Evolutionary conservation across 2,888 invertebrate species (phyloP), one percentile per base, ranked within the genome.

Genomic region (Lottia scabra): DNA sequence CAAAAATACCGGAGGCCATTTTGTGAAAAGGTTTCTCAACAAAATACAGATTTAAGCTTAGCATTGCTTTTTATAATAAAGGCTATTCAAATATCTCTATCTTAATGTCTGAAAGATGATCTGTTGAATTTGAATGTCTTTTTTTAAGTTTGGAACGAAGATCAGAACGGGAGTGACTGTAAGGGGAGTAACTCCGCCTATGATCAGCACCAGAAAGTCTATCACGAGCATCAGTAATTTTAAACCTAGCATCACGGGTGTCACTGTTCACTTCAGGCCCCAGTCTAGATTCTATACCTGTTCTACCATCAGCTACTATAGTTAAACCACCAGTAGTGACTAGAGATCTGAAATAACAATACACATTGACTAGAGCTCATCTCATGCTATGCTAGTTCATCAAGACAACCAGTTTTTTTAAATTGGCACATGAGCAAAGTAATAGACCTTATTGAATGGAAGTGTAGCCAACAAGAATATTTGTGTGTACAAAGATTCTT

Each of bases 291-390:
- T 30, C 27, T 16, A 68, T n/a, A 27, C 68, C 30, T 6, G 26
- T 56, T 56, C 62, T 48, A 3, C 30, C 56, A 56, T 68, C 62
- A 38, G 68, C 62, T 62, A 68, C 43, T 19, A 68, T 62, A 16
- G 56, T 48, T 4, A 68, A 62, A 19, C 56, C 23, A 10, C 63
- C 70, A 30, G 16, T 46, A 12, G 46, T 44, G 27, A 64, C 27
- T 12, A 15, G 26, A 26, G 38, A 64, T 46, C 48, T 70, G 65
- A 43, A 64, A 13, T 2, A 44, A 38, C 8, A 38, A 38, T 8
- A 2, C 38, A 6, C 10, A 30, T 38, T 30, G 30, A 30, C 30
- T 30, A 30, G 30, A 30, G 30, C 30, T 30, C 4, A 30, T 30
- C 30, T 30, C 30, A 30, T 30, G 4, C 6, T 6, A 30, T 30